Base-by-base conservation (phyloP, 1,140 invertebrate genomes). In the Doryteuthis pealeii region DNA sequence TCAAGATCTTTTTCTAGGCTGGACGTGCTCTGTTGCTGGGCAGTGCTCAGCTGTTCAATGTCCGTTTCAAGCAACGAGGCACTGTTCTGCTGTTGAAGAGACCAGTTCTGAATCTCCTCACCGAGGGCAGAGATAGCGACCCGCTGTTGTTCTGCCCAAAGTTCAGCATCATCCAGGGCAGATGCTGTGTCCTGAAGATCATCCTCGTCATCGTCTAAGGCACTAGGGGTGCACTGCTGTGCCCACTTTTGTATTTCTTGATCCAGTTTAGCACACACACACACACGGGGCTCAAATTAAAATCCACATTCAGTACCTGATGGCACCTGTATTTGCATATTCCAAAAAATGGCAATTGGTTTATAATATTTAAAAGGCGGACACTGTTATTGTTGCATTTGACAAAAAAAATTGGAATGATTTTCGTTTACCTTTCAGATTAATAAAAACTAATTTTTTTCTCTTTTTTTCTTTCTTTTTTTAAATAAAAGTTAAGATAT, bases 11-110 rank as follows among this genome's bases (percentile, higher is more conserved):
- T 40, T 62, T 22, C 54, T 62, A 62, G 54, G 18, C 26, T 22
- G 18, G 54, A 62, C 22, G 54, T 28, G 26, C 54, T 62, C 54
- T 28, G 22, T n/a, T 62, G 54, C 6, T 62, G 54, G 18, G 22
- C 54, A 62, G 5, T 62, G 18, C 54, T 62, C 54, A 62, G 18
- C 54, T 28, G 54, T 62, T 62, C 54, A 2, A 62, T 62, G 18
- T 62, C 54, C 6, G 22, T 28, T 28, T 62, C 54, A 22, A 62
- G 54, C 1, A 62, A 28, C 10, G 54, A 62, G 5, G 18, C 54
- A 62, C 54, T 62, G 54, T 22, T 62, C 54, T 62, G 22, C 54
- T 62, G 54, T 62, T 62, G 54, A n/a, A 62, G 26, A 22, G 54
- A 62, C 54, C 54, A 62, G 18, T 62, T 62, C 18, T 22, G 54